These are phyloP conservation scores for Heterodera filipjevi DNA, from an alignment of 2,888 invertebrate genomes.

Conservation along the genomic window DNA sequence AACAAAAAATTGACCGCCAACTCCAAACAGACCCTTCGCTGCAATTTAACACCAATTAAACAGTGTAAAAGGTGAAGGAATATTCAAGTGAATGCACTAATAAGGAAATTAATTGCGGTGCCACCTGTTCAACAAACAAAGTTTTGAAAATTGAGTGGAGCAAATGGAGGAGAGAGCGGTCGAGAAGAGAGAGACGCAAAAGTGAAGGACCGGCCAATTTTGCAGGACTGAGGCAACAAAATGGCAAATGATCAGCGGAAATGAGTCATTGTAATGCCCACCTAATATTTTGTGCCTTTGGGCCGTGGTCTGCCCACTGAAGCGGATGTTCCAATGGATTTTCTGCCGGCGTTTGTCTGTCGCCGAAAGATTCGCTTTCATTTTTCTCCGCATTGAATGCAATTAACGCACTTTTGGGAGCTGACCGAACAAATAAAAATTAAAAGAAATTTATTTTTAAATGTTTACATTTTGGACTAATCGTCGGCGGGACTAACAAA, in stretches of 20 bases:
- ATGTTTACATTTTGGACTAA: not conserved
- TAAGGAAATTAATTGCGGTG: not conserved
- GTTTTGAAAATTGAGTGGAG: conserved; percentile 14
- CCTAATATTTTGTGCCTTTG: not conserved
- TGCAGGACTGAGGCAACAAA: not conserved
- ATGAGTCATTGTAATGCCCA: not conserved
- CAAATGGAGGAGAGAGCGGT: conserved; percentile 19
- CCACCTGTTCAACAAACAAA: conserved; percentile 3
- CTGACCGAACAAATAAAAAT: not conserved
- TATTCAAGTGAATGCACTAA: not conserved
- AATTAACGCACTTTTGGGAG: conserved; percentile 16
- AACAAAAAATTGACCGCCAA: conserved; percentile 20
- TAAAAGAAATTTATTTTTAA: not conserved
- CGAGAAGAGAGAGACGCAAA: conserved; percentile 1
- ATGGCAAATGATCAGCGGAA: not conserved
- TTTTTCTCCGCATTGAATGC: not conserved
- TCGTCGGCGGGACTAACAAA: conserved; percentile 29
- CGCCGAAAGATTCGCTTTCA: not conserved
- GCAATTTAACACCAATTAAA: not conserved
- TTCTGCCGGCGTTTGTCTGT: not conserved
- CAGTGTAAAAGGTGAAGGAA: not conserved
- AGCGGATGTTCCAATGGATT: conserved; percentile 2
- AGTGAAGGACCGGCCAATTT: not conserved
- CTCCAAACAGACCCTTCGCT: conserved; percentile 17
- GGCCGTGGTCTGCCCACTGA: not conserved